phyloP scores from a whole-genome alignment of 2,888 invertebrate genomes.

The Myathropa florea region DNA sequence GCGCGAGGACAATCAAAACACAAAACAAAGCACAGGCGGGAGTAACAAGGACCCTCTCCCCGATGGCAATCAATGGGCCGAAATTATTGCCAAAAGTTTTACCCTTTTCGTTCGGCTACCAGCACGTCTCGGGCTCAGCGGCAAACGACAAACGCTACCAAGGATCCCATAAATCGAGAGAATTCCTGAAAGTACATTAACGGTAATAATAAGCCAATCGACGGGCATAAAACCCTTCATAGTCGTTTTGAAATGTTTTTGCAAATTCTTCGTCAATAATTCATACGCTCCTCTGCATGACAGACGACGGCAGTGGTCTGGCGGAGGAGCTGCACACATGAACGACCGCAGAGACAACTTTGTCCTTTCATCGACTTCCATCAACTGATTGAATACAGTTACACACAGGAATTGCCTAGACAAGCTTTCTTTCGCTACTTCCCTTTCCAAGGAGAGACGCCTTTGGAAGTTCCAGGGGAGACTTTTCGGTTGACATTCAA shows the following conservation, averaged over 20 bases:
- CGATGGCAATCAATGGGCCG: slow-evolving; percentile 20
- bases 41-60: slow-evolving; percentile 11
- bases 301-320: too few relatives aligned
- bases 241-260: slow-evolving; percentile 19
- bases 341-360: not conserved
- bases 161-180: slow-evolving; percentile 24
- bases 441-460: too few relatives aligned
- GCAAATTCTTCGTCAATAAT: slow-evolving; percentile 13
- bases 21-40: not conserved
- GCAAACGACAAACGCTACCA: not conserved
- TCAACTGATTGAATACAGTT: slow-evolving; percentile 10
- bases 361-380: not conserved
- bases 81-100: slow-evolving; percentile 49
- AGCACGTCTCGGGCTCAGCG: not conserved
- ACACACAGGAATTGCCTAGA: not conserved
- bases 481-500: slow-evolving; percentile 2
- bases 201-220: slow-evolving; percentile 38
- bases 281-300: not conserved
- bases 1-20: slow-evolving; percentile 28
- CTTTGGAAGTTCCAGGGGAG: slow-evolving; percentile 10
- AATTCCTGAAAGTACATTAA: slow-evolving; percentile 40
- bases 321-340: not conserved
- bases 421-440: not conserved
- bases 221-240: slow-evolving; percentile 19
- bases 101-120: slow-evolving; percentile 7